These are phyloP conservation scores for Monopis laevigella DNA, from an alignment of 2,888 invertebrate genomes.

Conservation along the genomic window DNA sequence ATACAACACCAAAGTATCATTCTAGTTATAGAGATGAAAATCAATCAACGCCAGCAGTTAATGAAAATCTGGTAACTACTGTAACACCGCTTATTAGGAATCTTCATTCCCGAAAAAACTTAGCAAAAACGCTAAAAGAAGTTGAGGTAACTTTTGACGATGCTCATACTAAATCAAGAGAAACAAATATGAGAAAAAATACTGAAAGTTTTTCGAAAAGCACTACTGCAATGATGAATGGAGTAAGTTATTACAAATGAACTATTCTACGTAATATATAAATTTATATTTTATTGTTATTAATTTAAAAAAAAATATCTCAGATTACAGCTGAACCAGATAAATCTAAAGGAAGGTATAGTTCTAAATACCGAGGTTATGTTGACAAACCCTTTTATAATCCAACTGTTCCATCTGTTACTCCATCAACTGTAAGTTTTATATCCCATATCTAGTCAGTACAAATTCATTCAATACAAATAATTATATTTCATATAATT, in stretches of 20 bases:
- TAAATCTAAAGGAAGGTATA: conserved; percentile 63
- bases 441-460: too few species aligned
- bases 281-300: neutral
- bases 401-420: conserved; percentile 70
- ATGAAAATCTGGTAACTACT: conserved; percentile 27
- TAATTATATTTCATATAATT: too few species aligned
- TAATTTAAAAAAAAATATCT: neutral
- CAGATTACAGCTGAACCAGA: conserved; percentile 54
- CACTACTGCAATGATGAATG: conserved; percentile 27
- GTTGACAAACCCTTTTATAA: conserved; percentile 68
- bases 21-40: conserved; percentile 41
- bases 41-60: conserved; percentile 24
- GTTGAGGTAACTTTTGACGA: conserved; percentile 26
- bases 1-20: conserved; percentile 45
- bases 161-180: conserved; percentile 27
- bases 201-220: conserved; percentile 47
- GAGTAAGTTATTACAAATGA: too few species aligned
- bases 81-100: conserved; percentile 43
- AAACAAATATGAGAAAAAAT: conserved; percentile 39
- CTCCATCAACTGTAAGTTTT: conserved; percentile 63
- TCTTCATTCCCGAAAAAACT: conserved; percentile 44
- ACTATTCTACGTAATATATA: neutral
- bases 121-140: conserved; percentile 29
- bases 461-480: too few species aligned
- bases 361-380: conserved; percentile 67